Percentiles rank a stretch among this genome's conserved stretches.
phyloP scores from a whole-genome alignment of 1,140 invertebrate species.

The Pectinophora gossypiella region DNA sequence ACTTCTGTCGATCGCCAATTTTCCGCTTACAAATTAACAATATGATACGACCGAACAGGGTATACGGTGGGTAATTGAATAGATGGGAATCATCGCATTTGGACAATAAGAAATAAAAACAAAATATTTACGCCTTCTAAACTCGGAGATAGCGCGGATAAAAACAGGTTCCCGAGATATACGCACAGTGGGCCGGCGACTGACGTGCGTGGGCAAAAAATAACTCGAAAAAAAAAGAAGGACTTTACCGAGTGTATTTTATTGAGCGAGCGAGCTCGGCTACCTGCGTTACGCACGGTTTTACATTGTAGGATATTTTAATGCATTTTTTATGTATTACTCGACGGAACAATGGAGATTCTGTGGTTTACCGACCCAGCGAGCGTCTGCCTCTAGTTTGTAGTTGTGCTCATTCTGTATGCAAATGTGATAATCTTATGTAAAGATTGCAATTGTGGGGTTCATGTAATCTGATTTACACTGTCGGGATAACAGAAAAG shows the following conservation, averaged over 20 bases:
- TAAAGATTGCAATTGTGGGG: too few species aligned
- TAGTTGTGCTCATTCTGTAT: too few species aligned
- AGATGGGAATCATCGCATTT: not conserved
- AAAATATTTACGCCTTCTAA: not conserved
- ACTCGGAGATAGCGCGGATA: not conserved
- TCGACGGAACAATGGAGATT: not conserved
- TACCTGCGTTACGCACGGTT: slow-evolving; percentile 56
- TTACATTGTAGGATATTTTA: slow-evolving; percentile 3
- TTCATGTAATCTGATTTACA: too few species aligned
- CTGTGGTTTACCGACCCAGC: slow-evolving; percentile 9
- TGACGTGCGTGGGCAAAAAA: not conserved
- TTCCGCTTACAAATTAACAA: too few species aligned
- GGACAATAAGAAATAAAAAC: not conserved
- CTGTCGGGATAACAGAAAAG: too few species aligned
- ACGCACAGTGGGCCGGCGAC: not conserved
- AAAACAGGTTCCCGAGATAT: not conserved
- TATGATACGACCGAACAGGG: not conserved
- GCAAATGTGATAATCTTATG: too few species aligned
- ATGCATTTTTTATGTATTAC: slow-evolving; percentile 1
- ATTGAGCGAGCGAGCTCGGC: slow-evolving; percentile 33
- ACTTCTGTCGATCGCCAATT: too few species aligned
- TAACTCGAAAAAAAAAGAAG: slow-evolving; percentile 27
- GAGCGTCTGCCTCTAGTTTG: too few species aligned
- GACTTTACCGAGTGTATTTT: slow-evolving; percentile 38
- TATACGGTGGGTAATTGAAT: not conserved